These are phyloP conservation scores for Dicaeum eximium DNA, from an alignment of 2,113 vertebrate genomes.

Conservation along the genomic window DNA sequence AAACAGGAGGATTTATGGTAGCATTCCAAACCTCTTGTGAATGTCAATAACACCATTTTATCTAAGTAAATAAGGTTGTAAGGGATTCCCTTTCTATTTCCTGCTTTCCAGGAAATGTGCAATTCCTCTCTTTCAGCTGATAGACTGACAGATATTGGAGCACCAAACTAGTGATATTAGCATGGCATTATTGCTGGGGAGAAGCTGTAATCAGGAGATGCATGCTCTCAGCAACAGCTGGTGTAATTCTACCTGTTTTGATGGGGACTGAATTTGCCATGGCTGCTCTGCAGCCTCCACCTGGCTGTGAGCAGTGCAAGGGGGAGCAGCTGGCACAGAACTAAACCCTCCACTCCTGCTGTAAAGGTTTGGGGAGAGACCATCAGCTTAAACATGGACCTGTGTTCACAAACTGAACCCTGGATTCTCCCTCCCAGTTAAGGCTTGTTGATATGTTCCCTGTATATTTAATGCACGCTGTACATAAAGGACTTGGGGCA, in stretches of 20 bases:
- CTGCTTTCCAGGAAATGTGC: neutral
- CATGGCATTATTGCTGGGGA: neutral
- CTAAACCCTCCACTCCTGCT: rapidly evolving
- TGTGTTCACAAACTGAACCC: neutral
- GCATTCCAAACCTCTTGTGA: neutral
- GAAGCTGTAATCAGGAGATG: neutral
- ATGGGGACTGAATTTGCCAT: neutral
- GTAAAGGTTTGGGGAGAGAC: neutral
- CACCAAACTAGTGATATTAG: rapidly evolving
- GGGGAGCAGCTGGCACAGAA: neutral
- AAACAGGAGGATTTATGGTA: neutral
- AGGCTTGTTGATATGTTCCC: rapidly evolving
- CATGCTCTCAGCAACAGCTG: neutral
- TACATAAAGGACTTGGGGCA: neutral
- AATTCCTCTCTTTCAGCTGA: neutral
- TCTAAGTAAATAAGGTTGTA: neutral
- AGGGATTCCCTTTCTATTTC: neutral
- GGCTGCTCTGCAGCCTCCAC: rapidly evolving
- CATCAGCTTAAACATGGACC: rapidly evolving
- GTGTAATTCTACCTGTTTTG: neutral
- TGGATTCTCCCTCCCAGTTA: neutral
- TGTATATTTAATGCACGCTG: neutral
- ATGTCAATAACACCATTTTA: neutral
- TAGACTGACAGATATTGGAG: neutral
- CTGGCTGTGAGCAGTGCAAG: too few species aligned